Conservation (phyloP, 2,113 vertebrate species). For the Lipotes vexillifer region DNA sequence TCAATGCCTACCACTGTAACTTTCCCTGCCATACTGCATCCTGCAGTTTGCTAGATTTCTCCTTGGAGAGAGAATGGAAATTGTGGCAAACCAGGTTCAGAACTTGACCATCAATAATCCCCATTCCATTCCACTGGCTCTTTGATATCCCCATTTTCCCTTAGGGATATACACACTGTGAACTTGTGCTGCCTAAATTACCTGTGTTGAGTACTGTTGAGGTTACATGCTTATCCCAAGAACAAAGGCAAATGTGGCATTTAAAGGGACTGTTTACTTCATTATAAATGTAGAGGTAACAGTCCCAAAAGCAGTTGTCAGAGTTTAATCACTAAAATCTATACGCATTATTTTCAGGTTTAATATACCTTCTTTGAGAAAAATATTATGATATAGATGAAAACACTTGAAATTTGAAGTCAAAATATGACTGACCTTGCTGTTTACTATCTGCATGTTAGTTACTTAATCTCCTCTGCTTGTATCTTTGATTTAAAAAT, state of each 20-base stretch:
- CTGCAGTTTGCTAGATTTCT: not conserved
- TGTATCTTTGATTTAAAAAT: not conserved
- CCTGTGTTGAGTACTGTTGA: not conserved
- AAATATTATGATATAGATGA: not conserved
- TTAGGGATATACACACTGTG: no score
- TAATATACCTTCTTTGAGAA: not conserved
- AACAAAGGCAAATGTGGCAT: not conserved
- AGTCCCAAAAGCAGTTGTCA: not conserved
- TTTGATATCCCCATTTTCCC: not conserved
- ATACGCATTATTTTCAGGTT: not conserved
- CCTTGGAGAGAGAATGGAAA: not conserved
- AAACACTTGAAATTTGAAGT: not conserved
- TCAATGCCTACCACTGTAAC: not conserved
- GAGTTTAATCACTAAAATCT: not conserved
- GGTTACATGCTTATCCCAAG: not conserved
- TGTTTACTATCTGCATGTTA: not conserved
- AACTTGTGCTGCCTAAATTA: not conserved
- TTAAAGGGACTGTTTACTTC: not conserved
- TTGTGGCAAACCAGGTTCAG: not conserved
- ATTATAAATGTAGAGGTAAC: not conserved
- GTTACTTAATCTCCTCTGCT: not conserved
- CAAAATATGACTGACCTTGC: not conserved
- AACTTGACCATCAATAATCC: not conserved
- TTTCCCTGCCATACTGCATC: not conserved
- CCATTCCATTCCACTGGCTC: not conserved